Conservation (phyloP, 2,797 vertebrate genomes). For the Botia almorhae region DNA sequence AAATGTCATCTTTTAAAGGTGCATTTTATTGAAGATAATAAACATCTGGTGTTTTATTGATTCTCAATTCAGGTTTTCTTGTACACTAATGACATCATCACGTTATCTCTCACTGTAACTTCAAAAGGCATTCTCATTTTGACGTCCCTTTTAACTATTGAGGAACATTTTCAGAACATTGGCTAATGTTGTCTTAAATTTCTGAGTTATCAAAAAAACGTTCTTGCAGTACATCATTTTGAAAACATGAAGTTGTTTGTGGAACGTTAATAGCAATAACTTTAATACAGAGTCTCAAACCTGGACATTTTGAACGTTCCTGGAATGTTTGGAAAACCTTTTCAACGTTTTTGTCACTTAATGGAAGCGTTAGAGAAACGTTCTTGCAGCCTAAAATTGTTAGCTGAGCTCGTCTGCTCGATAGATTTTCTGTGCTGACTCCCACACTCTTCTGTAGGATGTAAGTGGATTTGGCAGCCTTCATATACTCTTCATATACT, state of each 20-base stretch:
- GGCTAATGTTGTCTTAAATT: too few relatives aligned
- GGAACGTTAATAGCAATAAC: too few relatives aligned
- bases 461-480: constrained; percentile 65
- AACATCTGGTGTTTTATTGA: background rate
- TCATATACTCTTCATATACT: constrained; percentile 38
- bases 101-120: background rate
- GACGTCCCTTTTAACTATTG: background rate
- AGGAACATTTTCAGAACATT: too few relatives aligned
- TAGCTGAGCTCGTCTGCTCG: background rate
- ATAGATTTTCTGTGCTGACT: constrained; percentile 22
- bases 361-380: too few relatives aligned
- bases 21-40: constrained; percentile 23
- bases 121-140: background rate
- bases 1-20: constrained; percentile 7
- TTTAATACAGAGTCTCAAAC: too few relatives aligned
- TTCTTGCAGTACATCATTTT: too few relatives aligned
- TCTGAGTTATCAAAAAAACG: too few relatives aligned
- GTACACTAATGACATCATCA: background rate
- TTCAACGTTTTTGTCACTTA: too few relatives aligned
- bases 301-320: too few relatives aligned
- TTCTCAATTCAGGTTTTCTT: background rate
- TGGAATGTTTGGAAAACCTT: too few relatives aligned
- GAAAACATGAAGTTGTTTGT: too few relatives aligned
- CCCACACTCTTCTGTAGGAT: constrained; percentile 4
- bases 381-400: too few relatives aligned